phyloP scores from a whole-genome alignment of 1,140 invertebrate species.

The Neodiprion fabricii region DNA sequence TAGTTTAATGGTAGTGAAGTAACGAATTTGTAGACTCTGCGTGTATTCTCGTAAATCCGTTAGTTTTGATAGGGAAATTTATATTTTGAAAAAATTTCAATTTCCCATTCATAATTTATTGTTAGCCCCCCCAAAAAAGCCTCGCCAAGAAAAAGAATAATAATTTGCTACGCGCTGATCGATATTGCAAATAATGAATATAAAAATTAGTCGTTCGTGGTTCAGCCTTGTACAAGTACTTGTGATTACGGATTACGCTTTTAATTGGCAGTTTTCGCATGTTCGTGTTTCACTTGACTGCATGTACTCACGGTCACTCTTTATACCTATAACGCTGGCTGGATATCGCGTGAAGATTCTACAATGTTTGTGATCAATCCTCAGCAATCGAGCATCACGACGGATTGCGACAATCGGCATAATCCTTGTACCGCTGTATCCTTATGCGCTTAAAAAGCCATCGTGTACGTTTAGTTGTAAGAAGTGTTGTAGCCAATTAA shows the following conservation, averaged over 20 bases:
- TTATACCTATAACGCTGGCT: constrained; percentile 23
- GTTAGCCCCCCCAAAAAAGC: no score
- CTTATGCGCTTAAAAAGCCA: constrained; percentile 36
- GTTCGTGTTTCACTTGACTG: constrained; percentile 51
- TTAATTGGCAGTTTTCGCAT: constrained; percentile 52
- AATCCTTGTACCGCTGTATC: constrained; percentile 41
- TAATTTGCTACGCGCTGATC: no score
- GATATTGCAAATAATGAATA: no score
- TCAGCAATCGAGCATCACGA: constrained; percentile 31
- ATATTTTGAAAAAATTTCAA: no score
- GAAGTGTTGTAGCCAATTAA: constrained; percentile 41
- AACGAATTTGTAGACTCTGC: no score
- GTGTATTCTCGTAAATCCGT: no score
- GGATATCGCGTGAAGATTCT: constrained; percentile 45
- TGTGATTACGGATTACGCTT: constrained; percentile 9
- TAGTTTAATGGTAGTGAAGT: no score
- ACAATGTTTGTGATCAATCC: constrained; percentile 43
- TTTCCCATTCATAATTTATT: no score
- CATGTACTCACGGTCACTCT: constrained; percentile 47
- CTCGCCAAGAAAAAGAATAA: no score
- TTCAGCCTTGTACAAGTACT: not conserved
- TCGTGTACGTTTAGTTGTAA: constrained; percentile 47
- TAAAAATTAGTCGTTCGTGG: not conserved
- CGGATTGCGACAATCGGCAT: constrained; percentile 42
- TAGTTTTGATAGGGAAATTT: no score